Evolutionary conservation across 2,113 vertebrate genomes (phyloP).

Genomic region (Heterocephalus glaber): DNA sequence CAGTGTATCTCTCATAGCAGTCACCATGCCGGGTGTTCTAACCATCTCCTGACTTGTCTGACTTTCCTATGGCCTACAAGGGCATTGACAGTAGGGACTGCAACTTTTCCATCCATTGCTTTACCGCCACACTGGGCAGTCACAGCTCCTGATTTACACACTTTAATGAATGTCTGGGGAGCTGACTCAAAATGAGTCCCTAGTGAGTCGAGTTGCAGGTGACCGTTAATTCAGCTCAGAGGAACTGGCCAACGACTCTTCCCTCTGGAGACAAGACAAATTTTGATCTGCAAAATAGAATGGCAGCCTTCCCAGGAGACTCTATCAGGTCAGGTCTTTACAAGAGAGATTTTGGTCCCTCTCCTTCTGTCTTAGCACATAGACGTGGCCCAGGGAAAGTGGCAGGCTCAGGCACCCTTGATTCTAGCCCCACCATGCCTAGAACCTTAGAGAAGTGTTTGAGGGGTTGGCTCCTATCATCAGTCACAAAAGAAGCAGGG

Average conservation of each 20-base stretch:
- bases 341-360: not conserved
- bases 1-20: rapidly evolving
- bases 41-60: not conserved
- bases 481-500: not conserved
- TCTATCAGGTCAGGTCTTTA: not conserved
- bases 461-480: not conserved
- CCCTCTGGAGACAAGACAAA: not conserved
- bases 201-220: not conserved
- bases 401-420: not conserved
- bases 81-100: not conserved
- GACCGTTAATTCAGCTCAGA: not conserved
- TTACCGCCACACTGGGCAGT: rapidly evolving
- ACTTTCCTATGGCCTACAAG: rapidly evolving
- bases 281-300: not conserved
- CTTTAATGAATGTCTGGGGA: not conserved
- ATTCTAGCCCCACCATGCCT: not conserved
- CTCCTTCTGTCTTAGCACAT: not conserved
- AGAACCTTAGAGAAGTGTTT: not conserved
- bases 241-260: not conserved
- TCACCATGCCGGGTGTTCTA: not conserved
- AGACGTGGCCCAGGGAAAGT: not conserved
- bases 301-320: not conserved
- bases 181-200: not conserved
- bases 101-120: not conserved
- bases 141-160: not conserved